These are phyloP conservation scores for Festucalex cinctus DNA, from an alignment of 2,113 vertebrate genomes.

Conservation along the genomic window DNA sequence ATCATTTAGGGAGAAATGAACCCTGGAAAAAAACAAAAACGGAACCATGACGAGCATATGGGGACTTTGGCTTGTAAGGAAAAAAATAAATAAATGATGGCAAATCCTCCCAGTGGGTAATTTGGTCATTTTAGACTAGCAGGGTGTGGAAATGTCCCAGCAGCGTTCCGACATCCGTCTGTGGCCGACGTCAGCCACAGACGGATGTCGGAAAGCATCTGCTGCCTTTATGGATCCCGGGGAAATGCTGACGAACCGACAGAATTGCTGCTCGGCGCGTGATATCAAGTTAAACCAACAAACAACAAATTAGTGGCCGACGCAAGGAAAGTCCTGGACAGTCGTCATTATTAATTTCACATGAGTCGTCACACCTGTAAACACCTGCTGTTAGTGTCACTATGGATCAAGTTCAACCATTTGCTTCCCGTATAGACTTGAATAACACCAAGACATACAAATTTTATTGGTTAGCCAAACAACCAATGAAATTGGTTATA, in stretches of 20 bases:
- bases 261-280: slow-evolving; percentile 4
- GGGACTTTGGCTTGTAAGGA: slow-evolving; percentile 22
- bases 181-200: slow-evolving; percentile 26
- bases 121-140: slow-evolving; percentile 49
- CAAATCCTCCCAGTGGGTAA: slow-evolving; percentile 49
- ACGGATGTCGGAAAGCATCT: slow-evolving; percentile 32
- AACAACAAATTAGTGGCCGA: slow-evolving; percentile 29
- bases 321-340: slow-evolving; percentile 24
- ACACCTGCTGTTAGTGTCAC: no score
- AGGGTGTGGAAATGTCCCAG: slow-evolving; percentile 48
- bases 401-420: no score
- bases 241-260: slow-evolving; percentile 32
- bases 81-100: slow-evolving; percentile 31
- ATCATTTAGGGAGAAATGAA: slow-evolving; percentile 46
- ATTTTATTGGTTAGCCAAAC: no score
- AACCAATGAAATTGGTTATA: no score
- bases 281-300: slow-evolving; percentile 17
- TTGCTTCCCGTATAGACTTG: no score
- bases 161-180: slow-evolving; percentile 36
- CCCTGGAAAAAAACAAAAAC: slow-evolving; percentile 8
- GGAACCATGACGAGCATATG: slow-evolving; percentile 10
- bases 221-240: slow-evolving; percentile 26
- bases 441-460: no score
- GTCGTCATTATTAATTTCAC: slow-evolving; percentile 16
- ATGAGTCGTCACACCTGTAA: slow-evolving; percentile 32